Evolutionary conservation across 2,888 invertebrate species (phyloP), one percentile per base, ranked within the genome.

Genomic region (Ashinkailepas kermadecensis): DNA sequence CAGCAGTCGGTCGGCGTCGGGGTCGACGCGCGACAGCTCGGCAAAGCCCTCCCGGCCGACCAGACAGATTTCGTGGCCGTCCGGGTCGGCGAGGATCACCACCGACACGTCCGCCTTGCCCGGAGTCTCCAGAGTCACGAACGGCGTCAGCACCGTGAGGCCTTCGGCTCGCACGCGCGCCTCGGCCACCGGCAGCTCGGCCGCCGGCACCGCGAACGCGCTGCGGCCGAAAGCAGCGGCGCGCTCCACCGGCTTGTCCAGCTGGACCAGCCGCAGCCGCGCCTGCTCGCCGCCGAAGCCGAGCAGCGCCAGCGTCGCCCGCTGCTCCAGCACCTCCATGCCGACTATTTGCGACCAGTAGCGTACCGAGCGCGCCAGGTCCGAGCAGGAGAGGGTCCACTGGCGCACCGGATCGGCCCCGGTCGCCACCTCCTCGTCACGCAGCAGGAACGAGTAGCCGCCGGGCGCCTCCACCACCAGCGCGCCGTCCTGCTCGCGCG

Each of bases 11-110:
- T 96, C 94, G 80, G 94, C 94, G 81, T 93, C 90, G 0, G 93
- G 92, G 87, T 99, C 98, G 7, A 95, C 91, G 85, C 93, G 90
- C 0, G 97, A 97, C 67, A 99, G 88, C 86, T 96, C 91, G 11
- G 93, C 89, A 89, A 97, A 99, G 65, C 93, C 96, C 89, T 97
- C 97, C 86, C 97, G 97, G 84, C 97, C 98, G 10, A 99, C 99
- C 88, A 98, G 98, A 88, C 99, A 99, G 84, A 99, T 99, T 90
- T 99, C 99, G 88, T 98, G 98, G 0, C 92, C 95, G 88, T 98
- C 96, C 92, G 92, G 98, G 89, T 99, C 99, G 1, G 95, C 96
- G 7, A 99, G 89, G 86, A 99, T 99, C 82, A 99, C 94, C 62
- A 99, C 99, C 84, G 95, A 91, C 0, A 99, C 99, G 0, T 95